Conservation (phyloP, 1,140 invertebrate species). For the Zophobas morio region DNA sequence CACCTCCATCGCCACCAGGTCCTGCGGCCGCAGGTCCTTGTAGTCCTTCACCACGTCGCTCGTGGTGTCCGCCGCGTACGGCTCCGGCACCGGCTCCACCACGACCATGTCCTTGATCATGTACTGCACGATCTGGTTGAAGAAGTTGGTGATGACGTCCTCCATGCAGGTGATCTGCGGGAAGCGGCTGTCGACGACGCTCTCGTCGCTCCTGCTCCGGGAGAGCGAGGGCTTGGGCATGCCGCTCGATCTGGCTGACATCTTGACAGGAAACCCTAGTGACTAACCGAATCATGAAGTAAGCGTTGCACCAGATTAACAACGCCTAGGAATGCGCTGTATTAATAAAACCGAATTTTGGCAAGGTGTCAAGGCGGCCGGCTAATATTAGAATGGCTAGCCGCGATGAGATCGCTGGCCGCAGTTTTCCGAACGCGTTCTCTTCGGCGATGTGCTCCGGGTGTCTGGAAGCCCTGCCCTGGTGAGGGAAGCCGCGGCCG, state of each 20-base stretch:
- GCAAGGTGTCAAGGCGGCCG: constrained; percentile 62
- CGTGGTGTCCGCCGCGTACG: background rate
- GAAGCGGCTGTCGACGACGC: background rate
- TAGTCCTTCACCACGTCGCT: constrained; percentile 15
- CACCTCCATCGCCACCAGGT: background rate
- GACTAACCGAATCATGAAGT: constrained; percentile 23
- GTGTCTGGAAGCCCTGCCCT: constrained; percentile 1
- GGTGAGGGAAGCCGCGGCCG: constrained; percentile 40
- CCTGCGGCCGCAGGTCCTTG: background rate
- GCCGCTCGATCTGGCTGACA: constrained; percentile 3
- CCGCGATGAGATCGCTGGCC: constrained; percentile 47
- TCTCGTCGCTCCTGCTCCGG: background rate
- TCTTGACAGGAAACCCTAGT: background rate
- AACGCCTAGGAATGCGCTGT: constrained; percentile 34
- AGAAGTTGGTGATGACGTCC: constrained; percentile 15
- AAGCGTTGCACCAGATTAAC: constrained; percentile 29
- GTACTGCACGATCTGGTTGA: constrained; percentile 16
- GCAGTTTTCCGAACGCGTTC: constrained; percentile 55
- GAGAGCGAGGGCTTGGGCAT: background rate
- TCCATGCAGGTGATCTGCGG: background rate
- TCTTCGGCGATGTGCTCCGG: constrained; percentile 54
- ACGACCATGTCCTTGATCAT: constrained; percentile 15
- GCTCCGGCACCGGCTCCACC: background rate
- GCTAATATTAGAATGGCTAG: constrained; percentile 62
- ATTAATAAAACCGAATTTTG: constrained; percentile 57